Conservation (phyloP, 2,113 vertebrate species). For the Glaucidium brasilianum region DNA sequence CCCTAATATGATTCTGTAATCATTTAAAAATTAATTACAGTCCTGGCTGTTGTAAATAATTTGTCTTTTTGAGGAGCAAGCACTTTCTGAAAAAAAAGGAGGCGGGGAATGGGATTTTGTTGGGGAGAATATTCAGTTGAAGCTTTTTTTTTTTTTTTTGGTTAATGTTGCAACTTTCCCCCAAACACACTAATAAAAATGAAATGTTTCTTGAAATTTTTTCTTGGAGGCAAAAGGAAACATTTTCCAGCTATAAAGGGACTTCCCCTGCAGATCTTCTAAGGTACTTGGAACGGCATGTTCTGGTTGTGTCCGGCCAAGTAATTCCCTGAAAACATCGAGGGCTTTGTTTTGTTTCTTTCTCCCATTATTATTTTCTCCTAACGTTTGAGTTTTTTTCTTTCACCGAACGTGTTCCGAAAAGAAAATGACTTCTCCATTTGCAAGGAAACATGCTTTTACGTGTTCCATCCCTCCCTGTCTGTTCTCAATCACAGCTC, state of each 20-base stretch:
- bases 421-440: not conserved
- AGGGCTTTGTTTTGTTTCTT: not conserved
- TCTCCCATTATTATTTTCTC: not conserved
- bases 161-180: not conserved
- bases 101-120: not conserved
- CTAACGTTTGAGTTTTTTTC: not conserved
- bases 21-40: not conserved
- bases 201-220: not conserved
- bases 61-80: not conserved
- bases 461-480: accelerated
- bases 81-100: not conserved
- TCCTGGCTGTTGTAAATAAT: not conserved
- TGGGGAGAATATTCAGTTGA: not conserved
- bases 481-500: not conserved
- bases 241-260: not conserved
- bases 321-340: not conserved
- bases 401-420: accelerated
- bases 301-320: not conserved
- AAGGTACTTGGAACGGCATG: not conserved
- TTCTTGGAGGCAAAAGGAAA: not conserved
- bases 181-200: not conserved
- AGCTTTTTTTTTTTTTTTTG: not conserved
- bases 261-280: not conserved
- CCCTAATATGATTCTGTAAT: no score
- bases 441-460: not conserved